These are phyloP conservation scores for Gerris lacustris DNA, from an alignment of 2,888 invertebrate species.

Conservation along the genomic window DNA sequence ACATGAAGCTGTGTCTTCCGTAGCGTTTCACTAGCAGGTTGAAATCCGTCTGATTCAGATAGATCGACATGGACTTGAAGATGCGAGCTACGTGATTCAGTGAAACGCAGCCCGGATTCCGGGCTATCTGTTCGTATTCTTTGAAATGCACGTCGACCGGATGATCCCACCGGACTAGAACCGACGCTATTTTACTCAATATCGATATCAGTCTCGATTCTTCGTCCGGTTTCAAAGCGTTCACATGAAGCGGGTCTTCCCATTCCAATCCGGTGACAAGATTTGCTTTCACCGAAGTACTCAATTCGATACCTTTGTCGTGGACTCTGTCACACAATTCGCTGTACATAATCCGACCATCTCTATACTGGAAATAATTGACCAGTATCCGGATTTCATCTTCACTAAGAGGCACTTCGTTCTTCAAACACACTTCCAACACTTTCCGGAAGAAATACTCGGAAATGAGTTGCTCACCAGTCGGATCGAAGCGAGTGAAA, in stretches of 20 bases:
- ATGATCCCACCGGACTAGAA: neutral
- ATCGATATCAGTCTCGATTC: neutral
- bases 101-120: neutral
- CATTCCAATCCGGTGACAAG: neutral
- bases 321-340: neutral
- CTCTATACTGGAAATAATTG: conserved; percentile 2
- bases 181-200: neutral
- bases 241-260: neutral
- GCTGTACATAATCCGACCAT: neutral
- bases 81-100: neutral
- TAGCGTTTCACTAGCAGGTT: neutral
- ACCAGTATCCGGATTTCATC: neutral
- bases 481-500: neutral
- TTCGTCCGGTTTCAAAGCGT: neutral
- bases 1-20: neutral
- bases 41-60: neutral
- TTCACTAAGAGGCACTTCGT: neutral
- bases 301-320: neutral
- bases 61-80: neutral
- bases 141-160: conserved; percentile 4
- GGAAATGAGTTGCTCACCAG: neutral
- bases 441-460: conserved; percentile 1
- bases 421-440: neutral
- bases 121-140: conserved; percentile 2
- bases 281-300: neutral